These are phyloP conservation scores for Pleuronectes platessa DNA, from an alignment of 2,113 vertebrate genomes.

Conservation along the genomic window DNA sequence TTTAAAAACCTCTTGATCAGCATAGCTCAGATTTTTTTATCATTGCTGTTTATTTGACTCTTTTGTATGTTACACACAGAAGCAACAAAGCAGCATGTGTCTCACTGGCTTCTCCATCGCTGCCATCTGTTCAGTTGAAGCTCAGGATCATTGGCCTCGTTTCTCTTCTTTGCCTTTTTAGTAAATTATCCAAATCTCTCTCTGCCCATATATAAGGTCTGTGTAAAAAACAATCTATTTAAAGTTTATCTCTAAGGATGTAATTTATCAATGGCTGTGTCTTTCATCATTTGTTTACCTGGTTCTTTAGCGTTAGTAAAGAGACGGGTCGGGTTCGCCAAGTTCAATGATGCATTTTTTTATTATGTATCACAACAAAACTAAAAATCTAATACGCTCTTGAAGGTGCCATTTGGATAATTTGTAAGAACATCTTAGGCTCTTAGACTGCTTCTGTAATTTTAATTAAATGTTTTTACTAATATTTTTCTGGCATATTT, in stretches of 20 bases:
- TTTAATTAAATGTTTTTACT: not conserved
- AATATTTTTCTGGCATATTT: not conserved
- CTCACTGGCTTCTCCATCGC: not conserved
- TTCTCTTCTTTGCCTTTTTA: not conserved
- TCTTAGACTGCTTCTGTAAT: not conserved
- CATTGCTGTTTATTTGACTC: too few relatives aligned
- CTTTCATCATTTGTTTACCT: not conserved
- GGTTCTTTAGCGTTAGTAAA: not conserved
- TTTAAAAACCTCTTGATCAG: too few relatives aligned
- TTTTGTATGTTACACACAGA: too few relatives aligned
- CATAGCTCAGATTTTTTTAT: too few relatives aligned
- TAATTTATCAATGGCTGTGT: too few relatives aligned
- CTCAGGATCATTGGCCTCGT: not conserved
- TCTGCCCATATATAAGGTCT: not conserved
- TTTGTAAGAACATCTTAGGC: too few relatives aligned
- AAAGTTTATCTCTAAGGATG: too few relatives aligned
- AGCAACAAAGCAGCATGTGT: slow-evolving; percentile 1
- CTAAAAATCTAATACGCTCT: not conserved
- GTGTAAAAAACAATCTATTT: not conserved
- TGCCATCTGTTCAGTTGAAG: not conserved
- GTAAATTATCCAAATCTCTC: not conserved
- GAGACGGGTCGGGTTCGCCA: not conserved
- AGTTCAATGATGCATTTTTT: not conserved
- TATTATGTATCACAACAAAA: not conserved
- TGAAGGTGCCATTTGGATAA: not conserved